Conservation (phyloP, 2,113 vertebrate genomes). For the Perca flavescens region DNA sequence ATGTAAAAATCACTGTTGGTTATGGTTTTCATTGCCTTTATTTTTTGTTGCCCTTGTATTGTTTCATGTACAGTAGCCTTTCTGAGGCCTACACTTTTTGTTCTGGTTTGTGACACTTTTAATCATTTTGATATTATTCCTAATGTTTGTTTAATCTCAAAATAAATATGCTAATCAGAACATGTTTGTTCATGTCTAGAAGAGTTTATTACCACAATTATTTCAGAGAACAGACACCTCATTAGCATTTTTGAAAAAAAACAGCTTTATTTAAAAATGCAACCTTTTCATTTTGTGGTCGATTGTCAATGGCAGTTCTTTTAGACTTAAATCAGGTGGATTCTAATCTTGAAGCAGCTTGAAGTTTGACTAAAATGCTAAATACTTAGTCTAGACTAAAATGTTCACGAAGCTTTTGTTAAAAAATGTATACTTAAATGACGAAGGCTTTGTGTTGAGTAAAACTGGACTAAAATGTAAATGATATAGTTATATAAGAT, state of each 20-base stretch:
- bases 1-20: background rate
- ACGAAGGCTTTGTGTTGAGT: background rate
- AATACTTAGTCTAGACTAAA: background rate
- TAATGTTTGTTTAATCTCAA: background rate
- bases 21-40: background rate
- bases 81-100: background rate
- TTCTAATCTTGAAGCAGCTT: background rate
- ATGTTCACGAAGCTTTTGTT: too few relatives aligned
- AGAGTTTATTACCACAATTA: background rate
- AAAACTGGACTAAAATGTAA: background rate
- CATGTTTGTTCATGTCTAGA: background rate
- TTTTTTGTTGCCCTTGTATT: background rate
- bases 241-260: background rate
- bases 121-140: background rate
- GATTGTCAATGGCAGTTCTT: background rate
- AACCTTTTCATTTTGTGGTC: background rate
- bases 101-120: background rate
- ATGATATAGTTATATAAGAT: background rate
- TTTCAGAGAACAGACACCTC: background rate
- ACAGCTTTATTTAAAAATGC: background rate
- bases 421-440: background rate
- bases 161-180: slow-evolving; percentile 9
- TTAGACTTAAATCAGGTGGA: background rate
- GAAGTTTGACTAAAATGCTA: background rate
- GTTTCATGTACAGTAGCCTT: background rate